phyloP scores from a whole-genome alignment of 2,888 invertebrate species.

The Platerodrilus igneus region DNA sequence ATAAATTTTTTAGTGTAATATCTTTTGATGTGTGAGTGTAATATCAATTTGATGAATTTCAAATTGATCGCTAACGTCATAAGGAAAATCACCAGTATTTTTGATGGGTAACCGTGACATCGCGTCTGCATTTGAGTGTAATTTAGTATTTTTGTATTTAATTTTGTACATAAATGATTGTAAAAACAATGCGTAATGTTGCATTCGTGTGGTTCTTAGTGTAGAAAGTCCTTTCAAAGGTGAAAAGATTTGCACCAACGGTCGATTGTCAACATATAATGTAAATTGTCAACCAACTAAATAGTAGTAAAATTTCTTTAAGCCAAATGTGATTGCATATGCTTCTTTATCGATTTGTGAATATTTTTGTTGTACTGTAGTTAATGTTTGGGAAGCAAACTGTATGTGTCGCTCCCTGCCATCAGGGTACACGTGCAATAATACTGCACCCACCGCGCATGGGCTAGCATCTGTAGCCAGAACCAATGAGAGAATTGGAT shows the following conservation, averaged over 20 bases:
- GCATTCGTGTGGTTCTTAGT: background rate
- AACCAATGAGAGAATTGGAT: conserved; percentile 1
- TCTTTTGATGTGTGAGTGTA: too few relatives aligned
- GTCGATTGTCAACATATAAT: conserved; percentile 4
- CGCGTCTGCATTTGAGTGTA: too few relatives aligned
- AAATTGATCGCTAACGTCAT: too few relatives aligned
- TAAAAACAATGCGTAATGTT: too few relatives aligned
- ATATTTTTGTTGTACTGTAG: background rate
- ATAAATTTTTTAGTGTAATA: too few relatives aligned
- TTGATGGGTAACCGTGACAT: too few relatives aligned
- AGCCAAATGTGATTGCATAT: conserved; percentile 20
- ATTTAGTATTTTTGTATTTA: too few relatives aligned
- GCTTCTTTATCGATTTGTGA: background rate
- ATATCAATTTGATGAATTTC: too few relatives aligned
- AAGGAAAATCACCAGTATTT: too few relatives aligned
- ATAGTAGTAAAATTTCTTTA: conserved; percentile 24
- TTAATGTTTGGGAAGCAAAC: conserved; percentile 1
- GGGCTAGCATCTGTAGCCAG: conserved; percentile 22
- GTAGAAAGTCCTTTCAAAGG: background rate
- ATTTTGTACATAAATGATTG: too few relatives aligned
- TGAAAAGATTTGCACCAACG: background rate
- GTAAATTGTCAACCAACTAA: conserved; percentile 17
- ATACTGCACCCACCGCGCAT: conserved; percentile 19
- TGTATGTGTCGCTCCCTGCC: background rate
- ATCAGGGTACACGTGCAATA: conserved; percentile 17